A percentile compares a stretch with the other conserved stretches of the same genome.
Evolutionary conservation across 2,888 invertebrate genomes (phyloP).

Genomic region (Cephus pulcher): DNA sequence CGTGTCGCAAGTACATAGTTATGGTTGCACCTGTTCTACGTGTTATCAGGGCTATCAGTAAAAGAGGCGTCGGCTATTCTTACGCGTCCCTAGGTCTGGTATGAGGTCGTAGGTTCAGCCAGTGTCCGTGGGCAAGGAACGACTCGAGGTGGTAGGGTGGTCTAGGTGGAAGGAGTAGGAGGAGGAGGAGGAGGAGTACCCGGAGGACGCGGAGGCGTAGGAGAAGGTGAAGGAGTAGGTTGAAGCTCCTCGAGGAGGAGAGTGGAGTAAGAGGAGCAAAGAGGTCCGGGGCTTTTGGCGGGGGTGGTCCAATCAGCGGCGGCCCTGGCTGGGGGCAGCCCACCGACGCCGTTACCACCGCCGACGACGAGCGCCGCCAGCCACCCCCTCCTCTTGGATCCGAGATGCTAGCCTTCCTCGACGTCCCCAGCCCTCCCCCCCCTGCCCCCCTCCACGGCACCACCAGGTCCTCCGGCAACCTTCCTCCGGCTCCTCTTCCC

Average conservation of each 20-base stretch:
- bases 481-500: conserved; percentile 27
- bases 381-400: conserved; percentile 10
- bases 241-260: conserved; percentile 18
- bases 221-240: conserved; percentile 21
- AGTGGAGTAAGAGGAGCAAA: conserved; percentile 23
- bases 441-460: too few species aligned
- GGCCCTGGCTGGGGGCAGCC: conserved; percentile 57
- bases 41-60: conserved; percentile 14
- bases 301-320: conserved; percentile 64
- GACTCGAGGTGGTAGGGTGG: conserved; percentile 9
- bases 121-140: conserved; percentile 15
- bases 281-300: conserved; percentile 39
- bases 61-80: conserved; percentile 24
- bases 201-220: conserved; percentile 22
- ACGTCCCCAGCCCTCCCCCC: too few species aligned
- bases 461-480: not conserved
- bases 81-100: conserved; percentile 8
- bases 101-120: conserved; percentile 19
- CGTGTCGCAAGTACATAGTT: not conserved
- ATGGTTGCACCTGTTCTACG: not conserved
- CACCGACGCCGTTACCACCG: conserved; percentile 34
- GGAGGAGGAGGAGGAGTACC: conserved; percentile 6
- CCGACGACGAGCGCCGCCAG: conserved; percentile 15
- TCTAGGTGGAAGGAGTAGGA: conserved; percentile 18
- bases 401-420: conserved; percentile 14